Conservation (phyloP, 2,113 vertebrate genomes). For the Syrrhaptes paradoxus region DNA sequence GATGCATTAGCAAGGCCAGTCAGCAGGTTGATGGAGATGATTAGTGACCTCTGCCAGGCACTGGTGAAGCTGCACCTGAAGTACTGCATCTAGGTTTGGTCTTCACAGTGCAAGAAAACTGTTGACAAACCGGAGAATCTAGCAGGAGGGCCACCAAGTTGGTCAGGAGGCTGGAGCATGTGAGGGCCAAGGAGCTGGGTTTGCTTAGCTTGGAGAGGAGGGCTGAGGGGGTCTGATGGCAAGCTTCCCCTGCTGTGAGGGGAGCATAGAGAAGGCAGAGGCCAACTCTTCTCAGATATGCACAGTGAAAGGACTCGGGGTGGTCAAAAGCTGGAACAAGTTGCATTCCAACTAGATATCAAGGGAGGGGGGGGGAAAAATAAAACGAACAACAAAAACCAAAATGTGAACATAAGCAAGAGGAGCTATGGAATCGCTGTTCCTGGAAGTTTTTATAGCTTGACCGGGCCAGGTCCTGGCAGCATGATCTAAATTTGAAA, state of each 20-base stretch:
- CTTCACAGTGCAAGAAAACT: background rate
- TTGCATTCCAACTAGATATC: background rate
- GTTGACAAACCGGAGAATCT: background rate
- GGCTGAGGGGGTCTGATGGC: background rate
- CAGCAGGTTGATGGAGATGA: background rate
- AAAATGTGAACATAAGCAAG: background rate
- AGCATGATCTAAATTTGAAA: background rate
- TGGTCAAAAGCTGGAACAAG: background rate
- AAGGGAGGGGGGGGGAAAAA: too few relatives aligned
- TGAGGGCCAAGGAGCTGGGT: background rate
- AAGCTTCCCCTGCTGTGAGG: background rate
- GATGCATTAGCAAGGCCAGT: background rate
- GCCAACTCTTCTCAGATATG: background rate
- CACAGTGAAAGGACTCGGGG: background rate
- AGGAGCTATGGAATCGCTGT: rapidly evolving
- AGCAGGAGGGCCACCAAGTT: background rate
- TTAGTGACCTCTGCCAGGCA: background rate
- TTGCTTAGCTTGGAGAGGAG: background rate
- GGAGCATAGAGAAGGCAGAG: background rate
- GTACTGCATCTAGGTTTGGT: background rate
- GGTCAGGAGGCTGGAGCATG: background rate
- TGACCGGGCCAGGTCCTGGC: background rate
- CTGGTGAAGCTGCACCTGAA: background rate
- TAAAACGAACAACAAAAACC: too few relatives aligned
- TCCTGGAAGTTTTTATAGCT: background rate